Evolutionary conservation across 2,888 invertebrate genomes (phyloP).

Genomic region (Rhagophthalmus giganteus): DNA sequence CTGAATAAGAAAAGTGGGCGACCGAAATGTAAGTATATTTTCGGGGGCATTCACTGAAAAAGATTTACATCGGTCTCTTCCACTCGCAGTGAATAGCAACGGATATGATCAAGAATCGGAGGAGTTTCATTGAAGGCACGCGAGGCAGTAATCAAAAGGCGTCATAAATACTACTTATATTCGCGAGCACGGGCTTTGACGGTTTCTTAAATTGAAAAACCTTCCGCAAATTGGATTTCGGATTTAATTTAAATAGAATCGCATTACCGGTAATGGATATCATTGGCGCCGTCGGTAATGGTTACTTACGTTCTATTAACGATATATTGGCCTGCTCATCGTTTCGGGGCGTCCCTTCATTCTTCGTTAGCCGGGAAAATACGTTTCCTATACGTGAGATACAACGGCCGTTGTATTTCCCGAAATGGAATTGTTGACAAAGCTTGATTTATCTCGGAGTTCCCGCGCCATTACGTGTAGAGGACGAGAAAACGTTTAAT

Average conservation of each 20-base stretch:
- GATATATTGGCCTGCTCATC: constrained; percentile 17
- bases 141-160: constrained; percentile 31
- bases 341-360: too few species aligned
- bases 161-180: constrained; percentile 33
- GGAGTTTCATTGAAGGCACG: constrained; percentile 29
- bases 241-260: constrained; percentile 31
- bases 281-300: constrained; percentile 30
- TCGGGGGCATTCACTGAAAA: constrained; percentile 20
- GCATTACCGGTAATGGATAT: constrained; percentile 33
- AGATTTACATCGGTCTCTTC: constrained; percentile 22
- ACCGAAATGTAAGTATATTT: constrained; percentile 14
- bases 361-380: too few species aligned
- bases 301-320: constrained; percentile 35
- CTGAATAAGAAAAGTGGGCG: constrained; percentile 19
- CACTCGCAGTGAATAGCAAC: constrained; percentile 21
- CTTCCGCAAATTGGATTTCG: constrained; percentile 33
- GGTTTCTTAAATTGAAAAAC: constrained; percentile 36
- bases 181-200: constrained; percentile 33
- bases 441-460: too few species aligned
- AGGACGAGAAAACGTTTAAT: too few species aligned
- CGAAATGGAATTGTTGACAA: too few species aligned
- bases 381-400: too few species aligned
- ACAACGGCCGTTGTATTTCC: too few species aligned
- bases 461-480: too few species aligned
- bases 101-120: constrained; percentile 28